Evolutionary conservation across 2,113 vertebrate genomes (phyloP).

Genomic region (Salvator merianae): DNA sequence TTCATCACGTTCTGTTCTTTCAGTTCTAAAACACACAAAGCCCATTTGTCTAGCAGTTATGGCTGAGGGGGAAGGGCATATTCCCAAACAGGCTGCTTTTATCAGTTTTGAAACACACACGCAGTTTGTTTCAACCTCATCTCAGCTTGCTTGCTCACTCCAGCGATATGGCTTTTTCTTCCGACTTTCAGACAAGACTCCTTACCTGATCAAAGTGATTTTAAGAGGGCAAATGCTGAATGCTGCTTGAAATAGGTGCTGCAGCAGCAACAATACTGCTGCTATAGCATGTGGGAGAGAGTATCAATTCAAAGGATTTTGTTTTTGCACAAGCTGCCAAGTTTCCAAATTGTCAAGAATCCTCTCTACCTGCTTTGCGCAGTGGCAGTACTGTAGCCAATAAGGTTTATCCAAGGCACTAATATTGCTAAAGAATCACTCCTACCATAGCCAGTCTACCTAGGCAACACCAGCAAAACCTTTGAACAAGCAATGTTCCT

Average conservation of each 20-base stretch:
- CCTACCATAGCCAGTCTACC: neutral
- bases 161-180: neutral
- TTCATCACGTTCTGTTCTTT: slow-evolving; percentile 19
- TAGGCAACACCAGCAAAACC: neutral
- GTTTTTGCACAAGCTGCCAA: neutral
- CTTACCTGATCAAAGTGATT: neutral
- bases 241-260: neutral
- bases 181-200: neutral
- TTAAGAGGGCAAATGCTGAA: neutral
- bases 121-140: neutral
- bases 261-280: no score
- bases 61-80: neutral
- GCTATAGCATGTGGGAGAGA: neutral
- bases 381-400: no score
- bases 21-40: slow-evolving; percentile 11
- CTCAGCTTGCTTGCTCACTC: neutral
- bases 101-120: neutral
- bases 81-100: slow-evolving; percentile 14
- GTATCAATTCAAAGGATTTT: neutral
- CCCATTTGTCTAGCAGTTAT: slow-evolving; percentile 1
- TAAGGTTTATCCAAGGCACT: no score
- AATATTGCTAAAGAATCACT: no score
- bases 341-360: neutral
- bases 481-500: neutral
- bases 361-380: neutral